Conservation (phyloP, 2,888 invertebrate species). For the Drosophila algonquin region DNA sequence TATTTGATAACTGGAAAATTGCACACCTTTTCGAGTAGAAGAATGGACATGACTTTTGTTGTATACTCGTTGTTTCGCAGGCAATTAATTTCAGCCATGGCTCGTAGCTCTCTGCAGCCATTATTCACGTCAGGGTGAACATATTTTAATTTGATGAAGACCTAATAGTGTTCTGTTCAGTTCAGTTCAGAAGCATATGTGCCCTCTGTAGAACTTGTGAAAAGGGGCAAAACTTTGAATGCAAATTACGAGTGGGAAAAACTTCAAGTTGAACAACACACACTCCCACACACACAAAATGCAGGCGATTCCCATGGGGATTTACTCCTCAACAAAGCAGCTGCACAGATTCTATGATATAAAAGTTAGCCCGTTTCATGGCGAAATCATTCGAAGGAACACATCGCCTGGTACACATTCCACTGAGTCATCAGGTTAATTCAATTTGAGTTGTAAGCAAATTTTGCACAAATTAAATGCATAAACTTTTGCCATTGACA, state of each 20-base stretch:
- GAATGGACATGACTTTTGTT: slow-evolving; percentile 30
- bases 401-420: slow-evolving; percentile 25
- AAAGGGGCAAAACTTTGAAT: slow-evolving; percentile 44
- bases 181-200: slow-evolving; percentile 61
- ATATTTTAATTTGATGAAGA: slow-evolving; percentile 75
- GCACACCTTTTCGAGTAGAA: slow-evolving; percentile 50
- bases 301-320: slow-evolving; percentile 18
- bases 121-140: slow-evolving; percentile 63
- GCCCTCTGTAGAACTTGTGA: slow-evolving; percentile 46
- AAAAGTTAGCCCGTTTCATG: background rate
- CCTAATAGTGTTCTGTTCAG: slow-evolving; percentile 52
- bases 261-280: slow-evolving; percentile 19
- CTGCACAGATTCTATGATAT: background rate
- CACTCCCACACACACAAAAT: background rate
- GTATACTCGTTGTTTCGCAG: slow-evolving; percentile 54
- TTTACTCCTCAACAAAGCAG: slow-evolving; percentile 13
- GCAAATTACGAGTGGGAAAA: slow-evolving; percentile 44
- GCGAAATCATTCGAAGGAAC: slow-evolving; percentile 28
- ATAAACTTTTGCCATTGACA: slow-evolving; percentile 72
- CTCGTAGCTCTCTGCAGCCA: slow-evolving; percentile 33
- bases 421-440: slow-evolving; percentile 70
- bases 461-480: slow-evolving; percentile 73
- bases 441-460: slow-evolving; percentile 73
- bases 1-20: slow-evolving; percentile 61
- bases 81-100: slow-evolving; percentile 68